Evolutionary conservation across 1,140 invertebrate genomes (phyloP), one percentile per base, ranked within the genome.

Genomic region (Philotrypesis tridentata): DNA sequence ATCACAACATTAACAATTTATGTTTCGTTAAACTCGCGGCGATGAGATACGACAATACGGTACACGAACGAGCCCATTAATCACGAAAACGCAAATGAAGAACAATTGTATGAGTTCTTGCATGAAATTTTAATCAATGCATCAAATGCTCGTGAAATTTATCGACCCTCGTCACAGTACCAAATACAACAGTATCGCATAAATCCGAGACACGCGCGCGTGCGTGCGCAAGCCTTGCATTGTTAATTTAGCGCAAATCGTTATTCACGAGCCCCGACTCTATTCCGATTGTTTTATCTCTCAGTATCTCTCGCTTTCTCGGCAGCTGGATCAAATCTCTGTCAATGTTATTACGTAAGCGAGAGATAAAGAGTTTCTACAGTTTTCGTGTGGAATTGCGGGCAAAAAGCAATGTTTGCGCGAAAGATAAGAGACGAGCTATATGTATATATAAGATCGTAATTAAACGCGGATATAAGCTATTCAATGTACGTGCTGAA

Each of bases 401-500:
- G 12, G 65, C 17, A 7, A 76, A 76, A 65, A n/a, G 21, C 40
- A 31, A n/a, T 63, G n/a, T 63, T 61, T 27, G n/a, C 55, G 29
- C 48, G 55, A 73, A 37, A 37, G 60, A 80, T 43, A 65, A 68
- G 37, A 48, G 67, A 76, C 76, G 76, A 48, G 17, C 5, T 5
- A 17, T 17, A 48, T 14, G n/a, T n/a, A n/a, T 6, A 31, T 40
- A 33, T 68, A 73, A 75, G 84, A 79, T 80, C 80, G 76, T 78
- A 85, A 85, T 86, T 83, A 84, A 70, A 67, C 55, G 72, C 77
- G 80, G 61, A 79, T 76, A 80, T 77, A 25, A 2, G 11, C 4
- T 65, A 55, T 55, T 77, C 73, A 73, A 80, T 82, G 79, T n/a
- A 3, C 60, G 67, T n/a, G n/a, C n/a, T n/a, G 55, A 84, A 55